Evolutionary conservation across 2,113 vertebrate species (phyloP).

Genomic region (Epinephelus fuscoguttatus): DNA sequence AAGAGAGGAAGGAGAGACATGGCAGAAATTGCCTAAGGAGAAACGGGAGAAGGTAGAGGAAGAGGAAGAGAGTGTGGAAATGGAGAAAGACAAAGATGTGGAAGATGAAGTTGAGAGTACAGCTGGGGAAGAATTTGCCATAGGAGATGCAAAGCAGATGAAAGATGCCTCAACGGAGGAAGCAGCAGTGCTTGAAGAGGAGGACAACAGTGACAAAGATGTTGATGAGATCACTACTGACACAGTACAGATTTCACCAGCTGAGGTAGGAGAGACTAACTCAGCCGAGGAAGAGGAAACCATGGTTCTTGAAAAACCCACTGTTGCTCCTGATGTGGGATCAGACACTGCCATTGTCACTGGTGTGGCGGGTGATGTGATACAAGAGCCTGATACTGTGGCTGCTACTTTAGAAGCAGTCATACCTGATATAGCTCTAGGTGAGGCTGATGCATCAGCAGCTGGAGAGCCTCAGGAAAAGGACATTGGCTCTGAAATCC

Average conservation of each 20-base stretch:
- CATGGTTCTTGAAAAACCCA: not conserved
- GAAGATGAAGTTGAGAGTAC: not conserved
- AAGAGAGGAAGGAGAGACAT: conserved; percentile 10
- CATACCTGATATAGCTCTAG: not conserved
- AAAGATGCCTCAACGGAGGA: not conserved
- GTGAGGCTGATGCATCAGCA: not conserved
- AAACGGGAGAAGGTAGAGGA: not conserved
- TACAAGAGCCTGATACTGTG: not conserved
- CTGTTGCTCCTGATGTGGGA: not conserved
- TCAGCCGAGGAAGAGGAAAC: not conserved
- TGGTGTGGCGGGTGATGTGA: not conserved
- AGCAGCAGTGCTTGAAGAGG: conserved; percentile 1
- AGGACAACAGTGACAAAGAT: not conserved
- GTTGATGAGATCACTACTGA: not conserved
- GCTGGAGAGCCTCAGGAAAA: conserved; percentile 2
- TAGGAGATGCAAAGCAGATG: not conserved
- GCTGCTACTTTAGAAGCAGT: not conserved
- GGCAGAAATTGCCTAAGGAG: conserved; percentile 3
- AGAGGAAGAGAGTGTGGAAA: not conserved
- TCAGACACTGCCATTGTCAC: not conserved
- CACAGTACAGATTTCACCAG: not conserved
- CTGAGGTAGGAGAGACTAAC: conserved; percentile 9
- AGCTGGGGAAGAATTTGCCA: not conserved
- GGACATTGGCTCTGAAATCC: not conserved
- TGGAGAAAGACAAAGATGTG: not conserved